Evolutionary conservation across 2,888 invertebrate species (phyloP), one percentile per base, ranked within the genome.

Genomic region (Augochlorella aurata): DNA sequence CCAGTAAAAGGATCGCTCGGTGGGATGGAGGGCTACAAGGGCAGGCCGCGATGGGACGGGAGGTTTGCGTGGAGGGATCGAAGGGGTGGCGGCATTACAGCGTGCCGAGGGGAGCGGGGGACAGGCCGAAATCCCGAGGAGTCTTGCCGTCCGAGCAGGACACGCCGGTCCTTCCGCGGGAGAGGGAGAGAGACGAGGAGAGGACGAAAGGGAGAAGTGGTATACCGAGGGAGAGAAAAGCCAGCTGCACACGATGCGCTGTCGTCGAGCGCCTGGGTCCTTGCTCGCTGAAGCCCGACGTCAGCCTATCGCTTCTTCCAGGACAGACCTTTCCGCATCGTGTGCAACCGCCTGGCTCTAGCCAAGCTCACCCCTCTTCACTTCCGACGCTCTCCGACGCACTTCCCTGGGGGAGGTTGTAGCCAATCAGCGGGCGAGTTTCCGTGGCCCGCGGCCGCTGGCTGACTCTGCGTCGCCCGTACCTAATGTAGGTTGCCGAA

Each of bases 401-500:
- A 87, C 89, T 89, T 88, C 87, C 89, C 88, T 85, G 86, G 85
- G 86, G 87, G 88, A 88, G 87, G 82, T 84, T 82, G 82, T 82
- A 87, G 86, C 88, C 88, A 88, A 88, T 88, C 87, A 85, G 87
- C 86, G 83, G 16, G 58, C 85, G 89, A 82, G 84, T 81, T 78
- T 82, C 81, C 79, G 75, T 85, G 82, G 78, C 82, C 79, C 66
- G 71, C 77, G 79, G 85, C 86, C 83, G 78, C 83, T 79, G 84
- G 83, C 85, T 81, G 85, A 81, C 87, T 88, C 84, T 77, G 45
- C 86, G 77, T 81, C 84, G 81, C 81, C 83, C 79, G 79, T 77
- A 74, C 84, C 81, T 87, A 83, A 88, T 78, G 82, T 83, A 81
- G 87, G 77, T 87, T 80, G 81, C 61, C 84, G 78, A 85, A 88